Evolutionary conservation across 2,113 vertebrate species (phyloP).

Genomic region (Tamias sibiricus): DNA sequence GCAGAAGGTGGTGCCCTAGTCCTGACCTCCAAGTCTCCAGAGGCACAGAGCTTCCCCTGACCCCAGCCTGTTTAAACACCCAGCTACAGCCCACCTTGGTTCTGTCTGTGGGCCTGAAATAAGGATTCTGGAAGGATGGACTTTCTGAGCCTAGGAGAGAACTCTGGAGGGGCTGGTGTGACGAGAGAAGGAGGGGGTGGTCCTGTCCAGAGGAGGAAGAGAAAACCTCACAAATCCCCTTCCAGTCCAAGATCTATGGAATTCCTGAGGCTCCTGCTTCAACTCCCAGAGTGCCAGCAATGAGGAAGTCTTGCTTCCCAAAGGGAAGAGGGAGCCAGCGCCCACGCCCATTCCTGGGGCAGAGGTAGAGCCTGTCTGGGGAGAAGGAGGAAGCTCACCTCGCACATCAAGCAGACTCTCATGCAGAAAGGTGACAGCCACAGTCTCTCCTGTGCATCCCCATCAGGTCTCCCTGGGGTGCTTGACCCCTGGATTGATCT

Average conservation of each 20-base stretch:
- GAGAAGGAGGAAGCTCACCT: neutral
- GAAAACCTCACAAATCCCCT: neutral
- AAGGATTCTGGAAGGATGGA: neutral
- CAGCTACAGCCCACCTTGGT: neutral
- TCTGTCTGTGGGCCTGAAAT: neutral
- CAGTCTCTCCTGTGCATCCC: neutral
- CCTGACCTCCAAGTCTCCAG: neutral
- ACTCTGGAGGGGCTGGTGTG: neutral
- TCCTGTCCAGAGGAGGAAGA: neutral
- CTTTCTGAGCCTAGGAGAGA: neutral
- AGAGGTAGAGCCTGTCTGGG: neutral
- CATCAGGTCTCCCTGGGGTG: neutral
- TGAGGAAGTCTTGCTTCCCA: conserved; percentile 47
- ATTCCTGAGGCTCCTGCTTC: neutral
- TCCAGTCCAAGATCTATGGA: neutral
- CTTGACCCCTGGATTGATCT: neutral
- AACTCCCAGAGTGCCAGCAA: neutral
- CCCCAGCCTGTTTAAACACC: neutral
- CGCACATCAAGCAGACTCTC: neutral
- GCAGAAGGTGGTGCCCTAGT: neutral
- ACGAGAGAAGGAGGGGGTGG: neutral
- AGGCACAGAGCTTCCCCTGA: neutral
- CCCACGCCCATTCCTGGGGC: conserved; percentile 38
- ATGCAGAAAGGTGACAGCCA: neutral
- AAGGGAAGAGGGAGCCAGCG: neutral